Percentiles rank a stretch among this genome's conserved stretches.
phyloP scores from a whole-genome alignment of 1,140 invertebrate species.

The Drosophila kikkawai region DNA sequence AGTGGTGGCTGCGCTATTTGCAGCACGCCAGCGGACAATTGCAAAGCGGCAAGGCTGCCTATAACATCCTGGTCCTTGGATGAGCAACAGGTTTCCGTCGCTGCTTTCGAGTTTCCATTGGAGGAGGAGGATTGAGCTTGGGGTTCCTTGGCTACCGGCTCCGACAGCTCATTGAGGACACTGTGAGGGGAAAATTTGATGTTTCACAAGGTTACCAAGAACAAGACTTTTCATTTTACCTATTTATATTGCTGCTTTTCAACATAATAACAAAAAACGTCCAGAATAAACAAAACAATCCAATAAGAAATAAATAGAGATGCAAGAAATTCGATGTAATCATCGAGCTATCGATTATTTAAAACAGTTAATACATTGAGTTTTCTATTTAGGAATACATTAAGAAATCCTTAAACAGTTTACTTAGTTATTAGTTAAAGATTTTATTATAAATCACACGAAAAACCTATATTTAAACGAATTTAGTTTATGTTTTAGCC shows the following conservation, averaged over 20 bases:
- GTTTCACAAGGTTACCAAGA: too few relatives aligned
- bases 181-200: conserved; percentile 1
- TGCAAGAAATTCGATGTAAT: not conserved
- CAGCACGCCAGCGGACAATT: conserved; percentile 67
- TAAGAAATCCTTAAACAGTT: not conserved
- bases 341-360: not conserved
- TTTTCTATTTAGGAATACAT: not conserved
- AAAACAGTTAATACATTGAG: not conserved
- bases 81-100: conserved; percentile 9
- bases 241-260: conserved; percentile 78
- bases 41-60: conserved; percentile 52
- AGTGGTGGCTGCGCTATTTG: conserved; percentile 73
- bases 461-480: not conserved
- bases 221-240: conserved; percentile 31
- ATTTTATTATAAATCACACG: too few relatives aligned
- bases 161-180: conserved; percentile 59
- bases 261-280: conserved; percentile 57
- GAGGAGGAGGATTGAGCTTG: conserved; percentile 2
- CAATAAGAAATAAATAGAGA: conserved; percentile 10
- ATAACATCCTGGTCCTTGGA: conserved; percentile 26
- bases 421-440: too few relatives aligned
- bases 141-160: not conserved
- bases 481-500: not conserved
- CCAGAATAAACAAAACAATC: conserved; percentile 29
- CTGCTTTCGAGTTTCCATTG: not conserved